Evolutionary conservation across 2,888 invertebrate genomes (phyloP).

Genomic region (Drosophila siamana): DNA sequence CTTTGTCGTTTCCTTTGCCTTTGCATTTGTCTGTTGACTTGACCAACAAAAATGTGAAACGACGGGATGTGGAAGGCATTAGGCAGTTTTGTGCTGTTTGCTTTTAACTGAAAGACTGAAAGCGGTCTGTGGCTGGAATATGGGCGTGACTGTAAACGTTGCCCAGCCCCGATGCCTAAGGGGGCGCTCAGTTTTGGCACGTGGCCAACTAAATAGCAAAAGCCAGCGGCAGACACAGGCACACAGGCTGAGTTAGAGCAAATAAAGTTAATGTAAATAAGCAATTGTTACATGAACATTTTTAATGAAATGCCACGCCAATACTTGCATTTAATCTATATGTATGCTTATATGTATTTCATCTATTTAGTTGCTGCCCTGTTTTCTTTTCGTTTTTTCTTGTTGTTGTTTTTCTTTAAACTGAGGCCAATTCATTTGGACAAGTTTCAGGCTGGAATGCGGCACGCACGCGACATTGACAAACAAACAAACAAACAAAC

Average conservation of each 20-base stretch:
- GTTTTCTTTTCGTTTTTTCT: constrained; percentile 17
- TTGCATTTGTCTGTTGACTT: constrained; percentile 41
- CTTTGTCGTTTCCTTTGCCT: constrained; percentile 5
- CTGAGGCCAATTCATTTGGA: constrained; percentile 47
- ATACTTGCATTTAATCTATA: constrained; percentile 13
- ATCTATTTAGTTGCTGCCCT: constrained; percentile 45
- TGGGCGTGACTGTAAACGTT: constrained; percentile 39
- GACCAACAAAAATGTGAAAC: constrained; percentile 41
- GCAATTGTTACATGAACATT: constrained; percentile 46
- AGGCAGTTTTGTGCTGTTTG: constrained; percentile 28
- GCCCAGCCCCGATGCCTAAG: background rate
- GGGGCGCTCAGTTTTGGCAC: constrained; percentile 34
- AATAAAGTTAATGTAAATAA: constrained; percentile 51
- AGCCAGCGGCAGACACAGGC: constrained; percentile 9
- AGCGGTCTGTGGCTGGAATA: constrained; percentile 17
- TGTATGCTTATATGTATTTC: constrained; percentile 5
- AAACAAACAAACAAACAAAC: constrained; percentile 35
- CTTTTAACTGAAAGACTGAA: constrained; percentile 36
- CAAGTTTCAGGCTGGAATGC: constrained; percentile 31
- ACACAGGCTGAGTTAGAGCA: constrained; percentile 1
- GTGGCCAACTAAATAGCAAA: constrained; percentile 48
- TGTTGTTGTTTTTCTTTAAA: constrained; percentile 17
- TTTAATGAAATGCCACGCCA: constrained; percentile 34
- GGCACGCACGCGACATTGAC: constrained; percentile 59
- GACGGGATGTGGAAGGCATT: constrained; percentile 32